Evolutionary conservation across 2,888 invertebrate species (phyloP).

Genomic region (Synergus umbraculus): DNA sequence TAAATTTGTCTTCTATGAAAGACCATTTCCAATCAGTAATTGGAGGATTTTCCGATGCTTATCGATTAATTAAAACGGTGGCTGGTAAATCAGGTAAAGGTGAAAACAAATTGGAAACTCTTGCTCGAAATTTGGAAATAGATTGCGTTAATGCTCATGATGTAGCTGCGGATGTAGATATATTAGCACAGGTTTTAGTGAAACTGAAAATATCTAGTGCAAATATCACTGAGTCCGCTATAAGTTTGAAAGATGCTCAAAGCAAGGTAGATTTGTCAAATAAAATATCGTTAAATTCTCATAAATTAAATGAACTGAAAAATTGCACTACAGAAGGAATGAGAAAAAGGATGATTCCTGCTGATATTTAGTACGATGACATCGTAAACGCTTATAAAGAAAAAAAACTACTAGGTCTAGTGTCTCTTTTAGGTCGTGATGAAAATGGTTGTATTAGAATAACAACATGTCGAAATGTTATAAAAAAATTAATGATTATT

Average conservation of each 20-base stretch:
- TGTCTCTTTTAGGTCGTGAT: no score
- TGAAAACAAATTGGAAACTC: conserved; percentile 8
- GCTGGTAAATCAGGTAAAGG: conserved; percentile 49
- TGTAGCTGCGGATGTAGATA: conserved; percentile 16
- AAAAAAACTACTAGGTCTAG: no score
- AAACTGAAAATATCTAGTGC: conserved; percentile 8
- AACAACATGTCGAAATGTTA: no score
- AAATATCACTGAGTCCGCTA: conserved; percentile 4
- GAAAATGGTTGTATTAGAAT: no score
- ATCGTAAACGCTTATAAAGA: no score
- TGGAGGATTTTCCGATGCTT: conserved; percentile 42
- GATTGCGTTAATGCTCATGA: conserved; percentile 9
- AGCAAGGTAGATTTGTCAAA: conserved; percentile 7
- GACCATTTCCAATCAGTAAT: conserved; percentile 29
- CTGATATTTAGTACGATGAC: no score
- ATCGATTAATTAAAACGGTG: conserved; percentile 25
- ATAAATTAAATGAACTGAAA: not conserved
- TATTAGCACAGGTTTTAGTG: conserved; percentile 36
- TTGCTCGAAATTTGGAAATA: conserved; percentile 19
- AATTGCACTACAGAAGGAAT: conserved; percentile 7
- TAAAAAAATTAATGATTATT: no score
- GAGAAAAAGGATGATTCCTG: not conserved
- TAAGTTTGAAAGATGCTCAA: conserved; percentile 4
- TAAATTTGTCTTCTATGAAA: conserved; percentile 20
- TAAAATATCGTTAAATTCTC: conserved; percentile 7